phyloP scores from a whole-genome alignment of 2,888 invertebrate genomes.

The Spisula solida region DNA sequence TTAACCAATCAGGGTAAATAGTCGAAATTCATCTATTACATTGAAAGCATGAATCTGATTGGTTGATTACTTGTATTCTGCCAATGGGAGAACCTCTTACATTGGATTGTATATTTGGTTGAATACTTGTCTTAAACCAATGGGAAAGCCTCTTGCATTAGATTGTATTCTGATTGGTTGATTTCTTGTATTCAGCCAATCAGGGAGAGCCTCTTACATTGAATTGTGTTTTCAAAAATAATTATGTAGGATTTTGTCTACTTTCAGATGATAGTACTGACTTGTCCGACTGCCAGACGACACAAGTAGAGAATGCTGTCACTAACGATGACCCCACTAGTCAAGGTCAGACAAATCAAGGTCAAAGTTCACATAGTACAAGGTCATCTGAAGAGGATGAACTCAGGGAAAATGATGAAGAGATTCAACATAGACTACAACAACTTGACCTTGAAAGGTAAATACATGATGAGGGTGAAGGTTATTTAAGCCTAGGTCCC shows the following conservation, averaged over 20 bases:
- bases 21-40: too few relatives aligned
- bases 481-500: neutral
- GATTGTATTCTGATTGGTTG: neutral
- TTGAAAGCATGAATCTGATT: too few relatives aligned
- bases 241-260: neutral
- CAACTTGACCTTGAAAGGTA: conserved; percentile 80
- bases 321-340: conserved; percentile 43
- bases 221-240: neutral
- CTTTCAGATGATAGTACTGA: conserved; percentile 70
- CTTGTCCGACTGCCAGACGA: conserved; percentile 58
- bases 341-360: conserved; percentile 51
- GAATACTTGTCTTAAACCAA: too few relatives aligned
- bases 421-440: conserved; percentile 71
- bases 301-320: conserved; percentile 51
- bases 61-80: too few relatives aligned
- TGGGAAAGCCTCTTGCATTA: too few relatives aligned
- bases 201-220: neutral
- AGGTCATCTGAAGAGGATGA: conserved; percentile 47
- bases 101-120: too few relatives aligned
- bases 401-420: conserved; percentile 58
- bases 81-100: too few relatives aligned
- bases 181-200: neutral
- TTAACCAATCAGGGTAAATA: neutral
- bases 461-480: neutral
- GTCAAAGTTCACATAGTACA: conserved; percentile 50